A percentile compares a stretch with the other conserved stretches of the same genome.
phyloP scores from a whole-genome alignment of 2,113 vertebrate genomes.

The Marmota monax region DNA sequence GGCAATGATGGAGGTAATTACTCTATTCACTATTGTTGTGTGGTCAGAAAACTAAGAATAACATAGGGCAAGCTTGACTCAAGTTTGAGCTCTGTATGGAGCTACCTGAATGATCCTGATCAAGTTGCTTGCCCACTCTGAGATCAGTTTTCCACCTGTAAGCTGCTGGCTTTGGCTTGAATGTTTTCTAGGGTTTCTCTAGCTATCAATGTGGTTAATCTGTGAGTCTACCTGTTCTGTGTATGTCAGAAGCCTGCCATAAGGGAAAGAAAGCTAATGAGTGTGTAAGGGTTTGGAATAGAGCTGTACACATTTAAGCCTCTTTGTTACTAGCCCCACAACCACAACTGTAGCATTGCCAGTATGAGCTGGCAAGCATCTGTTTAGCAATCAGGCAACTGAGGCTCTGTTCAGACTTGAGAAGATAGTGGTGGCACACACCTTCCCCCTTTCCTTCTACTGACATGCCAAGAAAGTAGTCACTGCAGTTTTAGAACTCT shows the following conservation, averaged over 20 bases:
- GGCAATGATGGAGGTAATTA: not conserved
- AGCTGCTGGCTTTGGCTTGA: not conserved
- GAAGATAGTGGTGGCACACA: not conserved
- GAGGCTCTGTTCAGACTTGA: not conserved
- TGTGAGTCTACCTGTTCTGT: not conserved
- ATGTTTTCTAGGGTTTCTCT: not conserved
- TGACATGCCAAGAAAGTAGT: constrained; percentile 67
- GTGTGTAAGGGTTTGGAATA: not conserved
- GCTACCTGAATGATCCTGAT: not conserved
- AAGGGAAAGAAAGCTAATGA: not conserved
- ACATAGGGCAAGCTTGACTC: not conserved
- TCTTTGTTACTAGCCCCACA: accelerated
- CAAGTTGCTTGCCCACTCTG: not conserved
- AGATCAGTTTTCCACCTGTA: not conserved
- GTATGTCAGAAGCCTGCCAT: not conserved
- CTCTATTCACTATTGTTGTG: not conserved
- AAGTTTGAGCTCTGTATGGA: not conserved
- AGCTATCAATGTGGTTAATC: not conserved
- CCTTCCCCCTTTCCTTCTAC: not conserved
- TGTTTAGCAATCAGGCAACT: not conserved
- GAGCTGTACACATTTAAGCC: not conserved
- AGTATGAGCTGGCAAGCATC: not conserved
- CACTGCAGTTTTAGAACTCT: constrained; percentile 75
- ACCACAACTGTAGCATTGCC: not conserved
- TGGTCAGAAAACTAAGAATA: not conserved